Percentiles rank a stretch among this genome's conserved stretches.
Conservation (phyloP, 2,888 invertebrate genomes). For the Trichopria drosophilae region DNA sequence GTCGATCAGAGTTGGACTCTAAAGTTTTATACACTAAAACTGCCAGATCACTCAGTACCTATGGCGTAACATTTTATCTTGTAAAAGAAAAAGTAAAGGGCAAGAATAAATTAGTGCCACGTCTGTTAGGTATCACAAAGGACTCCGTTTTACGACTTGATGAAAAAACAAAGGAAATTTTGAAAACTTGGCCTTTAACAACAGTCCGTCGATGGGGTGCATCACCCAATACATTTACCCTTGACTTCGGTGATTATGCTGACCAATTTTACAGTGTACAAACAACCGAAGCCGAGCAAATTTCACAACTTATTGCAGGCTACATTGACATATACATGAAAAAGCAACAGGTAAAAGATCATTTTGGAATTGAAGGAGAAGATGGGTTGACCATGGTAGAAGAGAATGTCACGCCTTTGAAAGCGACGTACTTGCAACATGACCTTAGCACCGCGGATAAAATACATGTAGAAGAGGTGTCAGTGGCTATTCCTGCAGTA, state of each 20-base stretch:
- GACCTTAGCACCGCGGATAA: conserved; percentile 83
- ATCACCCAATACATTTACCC: conserved; percentile 96
- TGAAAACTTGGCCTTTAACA: conserved; percentile 97
- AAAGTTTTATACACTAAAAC: conserved; percentile 96
- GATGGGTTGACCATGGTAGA: conserved; percentile 98
- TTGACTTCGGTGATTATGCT: conserved; percentile 99
- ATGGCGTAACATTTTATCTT: conserved; percentile 99
- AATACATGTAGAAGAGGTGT: conserved; percentile 76
- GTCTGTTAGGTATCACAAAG: conserved; percentile 95
- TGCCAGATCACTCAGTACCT: conserved; percentile 92
- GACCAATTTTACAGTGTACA: conserved; percentile 99
- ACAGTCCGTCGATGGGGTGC: conserved; percentile 98
- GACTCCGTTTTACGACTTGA: conserved; percentile 97
- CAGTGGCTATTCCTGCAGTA: conserved; percentile 91
- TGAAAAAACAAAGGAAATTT: conserved; percentile 95
- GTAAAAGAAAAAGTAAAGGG: conserved; percentile 99
- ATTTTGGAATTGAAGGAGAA: conserved; percentile 97
- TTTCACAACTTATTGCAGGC: conserved; percentile 95
- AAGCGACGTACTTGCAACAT: conserved; percentile 87
- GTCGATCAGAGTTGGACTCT: conserved; percentile 88
- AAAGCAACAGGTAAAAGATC: conserved; percentile 93
- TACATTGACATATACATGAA: conserved; percentile 99
- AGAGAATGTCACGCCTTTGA: conserved; percentile 93
- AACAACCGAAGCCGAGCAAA: conserved; percentile 98
- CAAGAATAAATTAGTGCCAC: conserved; percentile 96